These are phyloP conservation scores for Schizaphis graminum DNA, from an alignment of 2,888 invertebrate species.

Conservation along the genomic window DNA sequence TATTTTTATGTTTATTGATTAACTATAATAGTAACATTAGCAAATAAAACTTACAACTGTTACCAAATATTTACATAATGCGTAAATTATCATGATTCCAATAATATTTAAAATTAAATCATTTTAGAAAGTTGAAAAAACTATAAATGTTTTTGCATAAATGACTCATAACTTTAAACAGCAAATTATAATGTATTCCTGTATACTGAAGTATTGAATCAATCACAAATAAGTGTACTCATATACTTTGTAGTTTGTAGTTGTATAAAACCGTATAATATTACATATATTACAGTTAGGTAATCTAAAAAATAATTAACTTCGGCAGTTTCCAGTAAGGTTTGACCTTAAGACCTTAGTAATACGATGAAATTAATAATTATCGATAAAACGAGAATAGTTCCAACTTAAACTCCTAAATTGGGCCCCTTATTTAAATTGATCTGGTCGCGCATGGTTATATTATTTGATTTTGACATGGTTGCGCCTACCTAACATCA, in stretches of 20 bases:
- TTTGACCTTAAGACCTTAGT: conserved; percentile 31
- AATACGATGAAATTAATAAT: neutral
- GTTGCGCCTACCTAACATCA: neutral
- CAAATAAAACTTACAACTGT: neutral
- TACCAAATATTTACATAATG: neutral
- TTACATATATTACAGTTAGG: neutral
- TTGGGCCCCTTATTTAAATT: conserved; percentile 33
- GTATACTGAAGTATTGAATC: neutral
- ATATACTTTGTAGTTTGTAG: neutral
- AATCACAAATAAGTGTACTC: neutral
- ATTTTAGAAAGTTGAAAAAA: conserved; percentile 40
- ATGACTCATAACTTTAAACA: neutral
- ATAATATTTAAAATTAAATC: conserved; percentile 1
- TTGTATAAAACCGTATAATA: neutral
- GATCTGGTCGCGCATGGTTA: neutral
- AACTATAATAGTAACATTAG: neutral
- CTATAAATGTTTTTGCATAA: neutral
- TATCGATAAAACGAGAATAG: conserved; percentile 9
- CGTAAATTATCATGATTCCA: neutral
- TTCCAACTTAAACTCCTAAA: conserved; percentile 24
- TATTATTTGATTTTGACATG: conserved; percentile 16
- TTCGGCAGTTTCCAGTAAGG: neutral
- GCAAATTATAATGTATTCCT: neutral
- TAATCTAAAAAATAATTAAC: conserved; percentile 20
- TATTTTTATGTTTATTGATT: neutral